These are phyloP conservation scores for Anoplophora glabripennis DNA, from an alignment of 1,140 invertebrate genomes.

Conservation along the genomic window DNA sequence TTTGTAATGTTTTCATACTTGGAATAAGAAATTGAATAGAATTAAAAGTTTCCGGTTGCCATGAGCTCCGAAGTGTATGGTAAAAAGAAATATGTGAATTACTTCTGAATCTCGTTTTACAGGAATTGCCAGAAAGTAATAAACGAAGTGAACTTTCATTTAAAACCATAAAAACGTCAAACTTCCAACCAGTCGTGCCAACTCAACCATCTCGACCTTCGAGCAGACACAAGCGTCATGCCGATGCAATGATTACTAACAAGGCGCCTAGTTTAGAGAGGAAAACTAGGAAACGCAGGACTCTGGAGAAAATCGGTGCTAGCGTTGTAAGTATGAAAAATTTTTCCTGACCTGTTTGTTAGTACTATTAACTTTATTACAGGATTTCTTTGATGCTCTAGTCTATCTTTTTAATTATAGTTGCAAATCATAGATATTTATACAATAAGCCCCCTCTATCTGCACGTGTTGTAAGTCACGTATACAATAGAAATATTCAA, in stretches of 20 bases:
- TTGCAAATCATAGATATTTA: too few relatives aligned
- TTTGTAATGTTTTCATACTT: too few relatives aligned
- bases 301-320: slow-evolving; percentile 54
- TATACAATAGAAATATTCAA: too few relatives aligned
- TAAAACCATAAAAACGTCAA: slow-evolving; percentile 25
- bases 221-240: slow-evolving; percentile 39
- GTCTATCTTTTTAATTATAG: too few relatives aligned
- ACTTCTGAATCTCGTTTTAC: slow-evolving; percentile 1
- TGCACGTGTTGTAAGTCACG: too few relatives aligned
- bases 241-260: slow-evolving; percentile 24
- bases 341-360: not conserved
- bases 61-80: too few relatives aligned
- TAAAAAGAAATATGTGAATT: not conserved
- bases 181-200: not conserved
- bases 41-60: too few relatives aligned
- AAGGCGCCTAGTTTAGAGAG: slow-evolving; percentile 36
- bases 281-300: slow-evolving; percentile 54
- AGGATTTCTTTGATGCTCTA: too few relatives aligned
- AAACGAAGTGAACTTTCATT: slow-evolving; percentile 31
- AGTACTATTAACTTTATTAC: not conserved
- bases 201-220: slow-evolving; percentile 26
- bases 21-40: too few relatives aligned
- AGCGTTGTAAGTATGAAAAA: slow-evolving; percentile 52
- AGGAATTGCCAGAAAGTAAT: slow-evolving; percentile 43
- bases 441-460: too few relatives aligned